Evolutionary conservation across 2,797 vertebrate genomes (phyloP), one percentile per base, ranked within the genome.

Genomic region (Tenualosa ilisha): DNA sequence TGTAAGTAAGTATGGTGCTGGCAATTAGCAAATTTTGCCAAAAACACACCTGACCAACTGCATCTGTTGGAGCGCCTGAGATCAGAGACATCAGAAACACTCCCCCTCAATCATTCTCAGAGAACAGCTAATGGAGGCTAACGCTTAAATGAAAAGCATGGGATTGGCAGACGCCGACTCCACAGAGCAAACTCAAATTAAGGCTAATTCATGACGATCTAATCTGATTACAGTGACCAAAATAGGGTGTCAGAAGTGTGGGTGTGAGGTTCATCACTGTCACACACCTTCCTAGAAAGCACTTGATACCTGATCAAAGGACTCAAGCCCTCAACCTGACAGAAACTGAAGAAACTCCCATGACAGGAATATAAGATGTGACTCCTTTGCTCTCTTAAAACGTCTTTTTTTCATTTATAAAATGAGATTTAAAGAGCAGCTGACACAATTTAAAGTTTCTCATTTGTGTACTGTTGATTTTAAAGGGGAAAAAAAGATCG

Each of bases 171-270:
- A 15, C 65, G 37, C 65, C 26, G 65, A 2, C 65, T 72, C 31
- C 26, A 13, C 31, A 72, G 65, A 72, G 15, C 65, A 72, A 37
- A 72, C 65, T 72, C 65, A 72, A 40, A 72, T 72, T 37, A 72
- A 1, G 37, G 31, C 31, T 12, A 37, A 72, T 72, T 72, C 31
- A 40, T 17, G 65, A 72, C 40, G 0, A 37, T 31, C 12, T 72
- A 65, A 65, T 12, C 26, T 26, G 26, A 65, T 65, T 65, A 6
- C 11, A 24, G n/a, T 13, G 6, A 24, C 8, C 31, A 72, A 72
- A 72, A 37, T 40, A 40, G 31, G 65, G 13, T 72, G 65, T 37
- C 8, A 37, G 15, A 6, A 56, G 54, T 20, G 54, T 5, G 13
- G 65, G 31, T n/a, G 65, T 2, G 3, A 11, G 8, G 1, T 11